phyloP scores from a whole-genome alignment of 1,140 invertebrate species.

The Pseudomyrmex flavicornis region DNA sequence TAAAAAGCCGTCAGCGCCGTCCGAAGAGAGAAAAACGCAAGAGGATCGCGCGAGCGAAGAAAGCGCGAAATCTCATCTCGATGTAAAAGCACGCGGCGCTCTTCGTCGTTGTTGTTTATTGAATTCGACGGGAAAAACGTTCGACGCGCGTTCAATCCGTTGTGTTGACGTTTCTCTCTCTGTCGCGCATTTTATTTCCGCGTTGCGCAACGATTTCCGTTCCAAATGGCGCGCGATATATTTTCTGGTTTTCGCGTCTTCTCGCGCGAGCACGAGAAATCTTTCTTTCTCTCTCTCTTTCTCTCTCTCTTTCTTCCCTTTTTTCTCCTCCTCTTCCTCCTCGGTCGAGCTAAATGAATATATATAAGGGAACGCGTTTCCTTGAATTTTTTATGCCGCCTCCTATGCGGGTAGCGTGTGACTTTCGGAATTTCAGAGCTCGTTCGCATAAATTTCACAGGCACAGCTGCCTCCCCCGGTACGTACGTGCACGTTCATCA shows the following conservation, averaged over 20 bases:
- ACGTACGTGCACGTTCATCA: neutral
- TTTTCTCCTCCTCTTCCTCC: neutral
- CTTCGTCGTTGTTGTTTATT: neutral
- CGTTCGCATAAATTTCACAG: constrained; percentile 1
- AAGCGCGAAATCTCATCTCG: neutral
- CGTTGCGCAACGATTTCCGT: neutral
- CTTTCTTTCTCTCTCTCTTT: neutral
- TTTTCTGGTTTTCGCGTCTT: constrained; percentile 14
- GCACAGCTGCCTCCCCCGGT: neutral
- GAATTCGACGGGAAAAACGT: constrained; percentile 17
- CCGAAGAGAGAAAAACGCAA: neutral
- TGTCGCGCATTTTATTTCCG: constrained; percentile 1
- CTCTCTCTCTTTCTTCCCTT: neutral
- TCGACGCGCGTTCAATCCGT: no score
- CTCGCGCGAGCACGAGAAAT: neutral
- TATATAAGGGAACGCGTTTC: neutral
- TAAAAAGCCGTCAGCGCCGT: constrained; percentile 25
- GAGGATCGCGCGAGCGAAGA: neutral
- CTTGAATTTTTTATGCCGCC: constrained; percentile 27
- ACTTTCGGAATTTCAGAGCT: neutral
- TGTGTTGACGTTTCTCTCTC: constrained; percentile 4
- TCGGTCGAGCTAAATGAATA: constrained; percentile 3
- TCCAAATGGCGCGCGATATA: neutral
- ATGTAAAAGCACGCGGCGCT: constrained; percentile 7
- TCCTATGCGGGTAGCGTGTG: neutral